A percentile compares a stretch with the other conserved stretches of the same genome.
Conservation (phyloP, 2,113 vertebrate species). For the Oriolus oriolus region DNA sequence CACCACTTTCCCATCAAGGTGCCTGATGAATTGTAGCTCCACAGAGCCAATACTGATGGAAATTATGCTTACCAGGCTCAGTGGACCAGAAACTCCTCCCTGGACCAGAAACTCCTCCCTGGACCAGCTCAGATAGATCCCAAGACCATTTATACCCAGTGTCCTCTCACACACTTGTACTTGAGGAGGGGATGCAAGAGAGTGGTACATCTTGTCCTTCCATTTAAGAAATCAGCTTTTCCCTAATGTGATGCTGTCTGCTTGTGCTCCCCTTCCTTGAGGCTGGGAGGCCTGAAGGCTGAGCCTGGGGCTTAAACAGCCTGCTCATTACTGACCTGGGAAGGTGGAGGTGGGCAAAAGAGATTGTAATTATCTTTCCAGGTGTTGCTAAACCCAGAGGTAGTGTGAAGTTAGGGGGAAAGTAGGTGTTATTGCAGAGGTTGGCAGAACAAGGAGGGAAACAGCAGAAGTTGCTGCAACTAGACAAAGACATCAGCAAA, state of each 20-base stretch:
- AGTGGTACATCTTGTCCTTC: not conserved
- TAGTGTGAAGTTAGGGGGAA: not conserved
- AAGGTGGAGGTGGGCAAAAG: not conserved
- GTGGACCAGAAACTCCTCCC: not conserved
- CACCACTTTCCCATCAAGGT: not conserved
- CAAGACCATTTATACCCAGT: not conserved
- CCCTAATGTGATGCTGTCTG: accelerated
- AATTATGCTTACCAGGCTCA: not conserved
- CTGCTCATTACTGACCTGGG: not conserved
- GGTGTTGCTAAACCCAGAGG: not conserved
- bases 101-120: not conserved
- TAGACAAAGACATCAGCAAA: not conserved
- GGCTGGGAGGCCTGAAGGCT: not conserved
- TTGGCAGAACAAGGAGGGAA: not conserved
- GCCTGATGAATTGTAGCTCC: not conserved
- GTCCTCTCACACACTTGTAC: not conserved
- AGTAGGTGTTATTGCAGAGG: not conserved
- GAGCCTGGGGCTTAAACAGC: not conserved
- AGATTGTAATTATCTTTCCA: not conserved
- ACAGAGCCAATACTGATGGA: not conserved
- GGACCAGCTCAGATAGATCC: not conserved
- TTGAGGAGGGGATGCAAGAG: not conserved
- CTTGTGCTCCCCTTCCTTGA: accelerated
- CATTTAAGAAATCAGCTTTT: not conserved
- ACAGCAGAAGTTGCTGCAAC: not conserved